A percentile compares a stretch with the other conserved stretches of the same genome.
These are phyloP conservation scores for Drosophila pectinifera DNA, from an alignment of 1,140 invertebrate species.

Conservation along the genomic window DNA sequence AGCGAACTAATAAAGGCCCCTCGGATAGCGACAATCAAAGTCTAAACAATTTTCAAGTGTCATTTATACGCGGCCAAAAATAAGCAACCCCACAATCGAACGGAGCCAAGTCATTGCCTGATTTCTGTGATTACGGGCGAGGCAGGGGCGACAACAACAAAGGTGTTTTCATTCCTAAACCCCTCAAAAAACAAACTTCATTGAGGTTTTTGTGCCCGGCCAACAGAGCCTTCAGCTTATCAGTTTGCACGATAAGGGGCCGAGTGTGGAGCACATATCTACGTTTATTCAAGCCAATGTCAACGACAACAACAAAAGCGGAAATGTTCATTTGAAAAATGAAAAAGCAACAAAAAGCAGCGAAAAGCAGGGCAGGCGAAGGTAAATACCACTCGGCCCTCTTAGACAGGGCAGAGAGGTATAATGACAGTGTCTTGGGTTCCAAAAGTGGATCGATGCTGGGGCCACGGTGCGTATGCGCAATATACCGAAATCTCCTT, in stretches of 20 bases:
- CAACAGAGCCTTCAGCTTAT: slow-evolving; percentile 54
- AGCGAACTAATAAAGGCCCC: slow-evolving; percentile 5
- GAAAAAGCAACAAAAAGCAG: slow-evolving; percentile 5
- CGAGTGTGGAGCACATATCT: slow-evolving; percentile 18
- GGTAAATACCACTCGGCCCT: too few relatives aligned
- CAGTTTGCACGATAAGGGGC: slow-evolving; percentile 74
- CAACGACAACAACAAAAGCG: slow-evolving; percentile 46
- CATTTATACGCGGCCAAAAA: slow-evolving; percentile 51
- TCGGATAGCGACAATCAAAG: slow-evolving; percentile 44
- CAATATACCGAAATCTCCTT: slow-evolving; percentile 25
- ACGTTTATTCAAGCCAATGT: slow-evolving; percentile 52
- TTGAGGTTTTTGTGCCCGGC: slow-evolving; percentile 59
- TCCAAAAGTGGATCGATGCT: slow-evolving; percentile 31
- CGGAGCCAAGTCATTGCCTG: slow-evolving; percentile 45
- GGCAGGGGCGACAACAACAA: background rate
- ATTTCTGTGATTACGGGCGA: slow-evolving; percentile 55
- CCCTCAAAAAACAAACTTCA: slow-evolving; percentile 44
- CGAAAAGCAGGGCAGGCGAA: background rate
- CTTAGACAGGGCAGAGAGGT: too few relatives aligned
- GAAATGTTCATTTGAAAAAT: slow-evolving; percentile 42
- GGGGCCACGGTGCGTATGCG: slow-evolving; percentile 50
- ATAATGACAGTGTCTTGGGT: slow-evolving; percentile 18
- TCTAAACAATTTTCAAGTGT: slow-evolving; percentile 59
- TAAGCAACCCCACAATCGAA: slow-evolving; percentile 30
- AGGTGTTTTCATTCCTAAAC: slow-evolving; percentile 14